Base-by-base conservation (phyloP, 1,140 invertebrate species). In the Schlechtendalia chinensis region DNA sequence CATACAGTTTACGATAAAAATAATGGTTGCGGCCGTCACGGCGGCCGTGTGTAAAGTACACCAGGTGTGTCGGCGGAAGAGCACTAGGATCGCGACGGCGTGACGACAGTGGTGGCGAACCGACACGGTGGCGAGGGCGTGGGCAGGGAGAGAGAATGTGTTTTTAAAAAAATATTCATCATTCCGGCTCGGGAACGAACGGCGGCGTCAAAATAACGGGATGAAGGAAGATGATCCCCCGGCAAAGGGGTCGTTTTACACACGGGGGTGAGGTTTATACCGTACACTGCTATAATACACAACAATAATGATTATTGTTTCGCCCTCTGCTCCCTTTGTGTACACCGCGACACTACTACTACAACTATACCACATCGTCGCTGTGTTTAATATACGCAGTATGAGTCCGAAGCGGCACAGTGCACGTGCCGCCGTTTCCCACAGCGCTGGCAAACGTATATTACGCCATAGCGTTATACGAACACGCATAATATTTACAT, bases 301-400 rank as follows among this genome's bases (percentile, higher is more conserved):
- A 79, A 79, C 75, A 79, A 79, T 79, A 79, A 79, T 79, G 75
- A 79, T 79, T 79, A 79, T 79, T 79, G 75, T 79, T 79, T 79
- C 75, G 24, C 54, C 75, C 75, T 45, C 54, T n/a, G n/a, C 10
- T 19, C 61, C 50, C 74, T 54, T 72, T 75, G 75, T 79, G 75
- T 79, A 79, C 39, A 79, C 75, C 75, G 58, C 75, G 75, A 79
- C 54, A 63, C 56, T 79, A 39, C 32, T 19, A 79, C 50, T 22
- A 69, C 22, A 47, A 50, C 56, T 24, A 22, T 19, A 58, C 56
- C 56, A 24, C 56, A 5, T n/a, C 16, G 19, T 54, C 53, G 19
- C 8, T 4, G 19, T 45, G 12, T 45, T 50, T 50, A 50, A 10
- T 63, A 11, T 59, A 17, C 29, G 27, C 19, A 39, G 61, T 45